Base-by-base conservation (phyloP, 2,888 invertebrate species). In the Eurois occulta region DNA sequence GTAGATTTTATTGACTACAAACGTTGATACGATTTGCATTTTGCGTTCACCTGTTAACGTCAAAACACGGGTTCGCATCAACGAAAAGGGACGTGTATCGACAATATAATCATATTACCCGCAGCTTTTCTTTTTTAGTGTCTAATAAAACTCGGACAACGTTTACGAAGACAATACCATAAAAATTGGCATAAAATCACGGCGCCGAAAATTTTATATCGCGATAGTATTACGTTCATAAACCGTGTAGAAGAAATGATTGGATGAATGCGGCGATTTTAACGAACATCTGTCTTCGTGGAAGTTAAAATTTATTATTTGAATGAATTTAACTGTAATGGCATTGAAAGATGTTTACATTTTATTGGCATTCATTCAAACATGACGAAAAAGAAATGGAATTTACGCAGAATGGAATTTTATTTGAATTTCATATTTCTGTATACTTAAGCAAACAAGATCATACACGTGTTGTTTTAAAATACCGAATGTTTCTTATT, bases 151-250 rank as follows among this genome's bases (percentile, higher is more conserved):
- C 90, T 95, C 90, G 95, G 94, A 95, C 94, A 95, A 93, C 94
- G 92, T 96, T 95, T 95, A 95, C 93, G 93, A 93, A 95, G 95
- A 95, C 95, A 95, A 94, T 95, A 93, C 92, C 90, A 94, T 96
- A 96, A 96, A 95, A 95, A 94, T 94, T 93, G 94, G 92, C 93
- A 95, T 96, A 95, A 95, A 96, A 95, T 95, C 94, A 93, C 92
- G 94, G 92, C 94, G 94, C 93, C 94, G 92, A 95, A 94, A 93
- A 92, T 94, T 94, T 96, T 95, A 95, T 94, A 92, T 90, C 91
- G 88, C 87, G 88, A 93, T 92, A 93, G 91, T 92, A 90, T 91
- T 88, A 92, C 92, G 90, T 93, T 93, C 94, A 93, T 94, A 94
- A 94, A 93, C 89, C 90, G 88, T 88, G 89, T 90, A 91, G 88